These are phyloP conservation scores for Amphipoea oculea DNA, from an alignment of 2,888 invertebrate genomes.

Conservation along the genomic window DNA sequence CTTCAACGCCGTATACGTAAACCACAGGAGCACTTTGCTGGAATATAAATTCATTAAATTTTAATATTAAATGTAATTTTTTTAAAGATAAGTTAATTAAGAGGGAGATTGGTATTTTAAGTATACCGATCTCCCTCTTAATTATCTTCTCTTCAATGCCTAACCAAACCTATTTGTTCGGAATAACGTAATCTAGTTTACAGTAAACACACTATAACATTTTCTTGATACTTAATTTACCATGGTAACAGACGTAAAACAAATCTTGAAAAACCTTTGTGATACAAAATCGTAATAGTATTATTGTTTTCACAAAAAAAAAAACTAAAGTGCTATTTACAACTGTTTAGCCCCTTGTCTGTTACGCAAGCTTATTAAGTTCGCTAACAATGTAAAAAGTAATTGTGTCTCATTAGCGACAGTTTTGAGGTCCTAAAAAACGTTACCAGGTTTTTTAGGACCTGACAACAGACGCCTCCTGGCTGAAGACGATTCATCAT, in stretches of 20 bases:
- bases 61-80: too few relatives aligned
- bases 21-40: too few relatives aligned
- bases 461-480: not conserved
- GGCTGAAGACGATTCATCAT: not conserved
- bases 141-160: not conserved
- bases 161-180: not conserved
- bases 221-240: constrained; percentile 14
- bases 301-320: not conserved
- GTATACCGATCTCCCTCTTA: not conserved
- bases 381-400: too few relatives aligned
- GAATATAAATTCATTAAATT: too few relatives aligned
- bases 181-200: not conserved
- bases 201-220: not conserved
- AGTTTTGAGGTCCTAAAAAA: too few relatives aligned
- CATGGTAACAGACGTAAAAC: not conserved
- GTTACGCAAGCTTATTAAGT: too few relatives aligned
- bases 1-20: too few relatives aligned
- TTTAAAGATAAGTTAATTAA: too few relatives aligned
- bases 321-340: not conserved
- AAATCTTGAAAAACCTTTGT: constrained; percentile 10
- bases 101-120: too few relatives aligned
- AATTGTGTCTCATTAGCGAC: too few relatives aligned
- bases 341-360: not conserved
- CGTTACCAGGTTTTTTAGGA: not conserved
- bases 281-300: not conserved